phyloP scores from a whole-genome alignment of 2,113 vertebrate species.

The Melospiza georgiana region DNA sequence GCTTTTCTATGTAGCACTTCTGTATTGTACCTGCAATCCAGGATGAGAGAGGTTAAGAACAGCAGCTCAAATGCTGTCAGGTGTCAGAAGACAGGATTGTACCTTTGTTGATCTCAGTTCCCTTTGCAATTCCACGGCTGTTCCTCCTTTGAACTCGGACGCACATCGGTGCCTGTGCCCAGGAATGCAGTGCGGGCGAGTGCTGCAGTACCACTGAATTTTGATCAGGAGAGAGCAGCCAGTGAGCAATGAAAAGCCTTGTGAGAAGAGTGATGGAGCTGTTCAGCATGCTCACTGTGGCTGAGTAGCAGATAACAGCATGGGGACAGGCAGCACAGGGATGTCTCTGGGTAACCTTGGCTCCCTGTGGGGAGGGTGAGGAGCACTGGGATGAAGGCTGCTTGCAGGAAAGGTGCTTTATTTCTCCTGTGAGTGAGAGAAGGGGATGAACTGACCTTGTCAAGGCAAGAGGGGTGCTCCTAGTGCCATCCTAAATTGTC shows the following conservation, averaged over 20 bases:
- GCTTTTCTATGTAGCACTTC: not conserved
- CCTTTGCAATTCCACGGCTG: not conserved
- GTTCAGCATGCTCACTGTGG: not conserved
- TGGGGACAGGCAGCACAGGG: rapidly evolving
- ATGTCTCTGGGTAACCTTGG: not conserved
- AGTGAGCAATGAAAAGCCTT: not conserved
- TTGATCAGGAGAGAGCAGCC: not conserved
- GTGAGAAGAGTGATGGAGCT: not conserved
- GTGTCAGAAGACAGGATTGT: not conserved
- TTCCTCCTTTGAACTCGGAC: not conserved
- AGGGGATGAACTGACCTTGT: not conserved
- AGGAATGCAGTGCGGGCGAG: not conserved
- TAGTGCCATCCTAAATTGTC: not conserved
- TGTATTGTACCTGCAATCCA: not conserved
- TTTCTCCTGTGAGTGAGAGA: not conserved
- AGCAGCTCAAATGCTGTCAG: not conserved
- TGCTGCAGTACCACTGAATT: slow-evolving; percentile 21
- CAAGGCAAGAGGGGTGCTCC: not conserved
- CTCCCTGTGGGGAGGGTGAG: rapidly evolving
- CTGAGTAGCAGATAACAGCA: rapidly evolving
- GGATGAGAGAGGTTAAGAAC: not conserved
- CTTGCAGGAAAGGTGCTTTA: not conserved
- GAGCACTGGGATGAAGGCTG: not conserved
- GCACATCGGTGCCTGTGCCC: not conserved
- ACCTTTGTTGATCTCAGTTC: not conserved